These are phyloP conservation scores for Lordiphosa andalusiaca DNA, from an alignment of 2,888 invertebrate species.

Conservation along the genomic window DNA sequence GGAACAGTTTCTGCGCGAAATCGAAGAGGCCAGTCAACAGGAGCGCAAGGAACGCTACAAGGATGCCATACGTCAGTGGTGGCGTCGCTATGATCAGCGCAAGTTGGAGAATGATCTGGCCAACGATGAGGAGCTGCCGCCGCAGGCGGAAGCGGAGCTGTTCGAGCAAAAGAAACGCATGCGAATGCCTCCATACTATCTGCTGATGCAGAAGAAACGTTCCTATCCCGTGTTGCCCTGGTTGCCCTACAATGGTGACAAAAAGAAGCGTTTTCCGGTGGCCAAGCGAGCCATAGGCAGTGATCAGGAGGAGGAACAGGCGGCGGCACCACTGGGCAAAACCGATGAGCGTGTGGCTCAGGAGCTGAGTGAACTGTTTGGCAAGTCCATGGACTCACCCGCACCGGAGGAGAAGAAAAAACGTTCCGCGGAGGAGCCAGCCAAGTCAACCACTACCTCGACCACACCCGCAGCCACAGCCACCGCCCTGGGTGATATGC, in stretches of 20 bases:
- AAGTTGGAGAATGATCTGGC: conserved; percentile 36
- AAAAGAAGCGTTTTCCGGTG: conserved; percentile 84
- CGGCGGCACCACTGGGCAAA: conserved; percentile 70
- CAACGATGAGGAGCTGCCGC: conserved; percentile 63
- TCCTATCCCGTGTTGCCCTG: conserved; percentile 80
- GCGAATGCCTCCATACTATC: conserved; percentile 75
- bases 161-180: conserved; percentile 77
- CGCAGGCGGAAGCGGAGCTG: conserved; percentile 68
- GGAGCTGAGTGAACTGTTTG: conserved; percentile 86
- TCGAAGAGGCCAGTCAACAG: conserved; percentile 78
- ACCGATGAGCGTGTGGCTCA: conserved; percentile 87
- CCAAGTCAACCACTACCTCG: conserved; percentile 12
- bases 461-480: conserved; percentile 42
- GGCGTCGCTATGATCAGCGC: conserved; percentile 48
- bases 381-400: conserved; percentile 42
- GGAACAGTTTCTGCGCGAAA: conserved; percentile 79
- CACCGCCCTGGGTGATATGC: conserved; percentile 56
- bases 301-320: conserved; percentile 69
- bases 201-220: conserved; percentile 79
- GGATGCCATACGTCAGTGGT: conserved; percentile 76
- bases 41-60: conserved; percentile 78
- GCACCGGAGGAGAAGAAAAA: conserved; percentile 82
- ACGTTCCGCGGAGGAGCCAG: conserved; percentile 77
- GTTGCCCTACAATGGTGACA: conserved; percentile 77
- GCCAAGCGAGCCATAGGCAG: conserved; percentile 83